Base-by-base conservation (phyloP, 2,797 vertebrate genomes). In the Choloepus didactylus region DNA sequence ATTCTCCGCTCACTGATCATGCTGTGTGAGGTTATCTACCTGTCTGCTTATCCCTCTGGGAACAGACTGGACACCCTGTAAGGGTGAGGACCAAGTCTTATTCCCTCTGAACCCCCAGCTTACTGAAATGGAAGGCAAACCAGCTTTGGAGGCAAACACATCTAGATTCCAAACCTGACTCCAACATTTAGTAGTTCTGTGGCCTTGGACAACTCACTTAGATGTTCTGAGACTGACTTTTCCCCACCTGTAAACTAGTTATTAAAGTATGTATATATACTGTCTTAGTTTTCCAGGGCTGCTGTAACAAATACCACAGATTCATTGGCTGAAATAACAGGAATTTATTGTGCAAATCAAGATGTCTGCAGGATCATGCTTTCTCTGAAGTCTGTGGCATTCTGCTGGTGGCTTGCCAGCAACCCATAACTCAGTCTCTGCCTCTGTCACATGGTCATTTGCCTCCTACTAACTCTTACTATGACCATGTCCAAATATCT, bases 151-250 rank as follows among this genome's bases (percentile, higher is more conserved):
- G 38, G 73, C 87, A 54, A 76, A 59, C 11, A 80, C 51, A 56
- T 56, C 14, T 77, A 31, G n/a, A 72, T 64, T 51, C 69, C 46
- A 66, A 31, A 15, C 11, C 16, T 29, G 59, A 14, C 54, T 91
- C 44, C 12, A 67, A 72, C 6, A 54, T 60, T 83, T 49, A 56
- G 62, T 49, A 66, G 41, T 12, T 51, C 12, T 60, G 82, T 90
- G 82, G 54, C 31, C 44, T 60, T 86, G 70, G 73, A 54, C 44
- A 86, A 85, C 51, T 88, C 69, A 85, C 41, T 93, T 82, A 86
- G 82, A n/a, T 27, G 82, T 66, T 73, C 41, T 89, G 59, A 79
- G 72, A 75, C 64, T 86, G 79, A 21, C 9, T 85, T 87, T 91
- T 56, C 91, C 64, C 75, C 23, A 29, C 49, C 2, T 41, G 16